phyloP scores from a whole-genome alignment of 2,888 invertebrate species.

The Ophion obscuratus region DNA sequence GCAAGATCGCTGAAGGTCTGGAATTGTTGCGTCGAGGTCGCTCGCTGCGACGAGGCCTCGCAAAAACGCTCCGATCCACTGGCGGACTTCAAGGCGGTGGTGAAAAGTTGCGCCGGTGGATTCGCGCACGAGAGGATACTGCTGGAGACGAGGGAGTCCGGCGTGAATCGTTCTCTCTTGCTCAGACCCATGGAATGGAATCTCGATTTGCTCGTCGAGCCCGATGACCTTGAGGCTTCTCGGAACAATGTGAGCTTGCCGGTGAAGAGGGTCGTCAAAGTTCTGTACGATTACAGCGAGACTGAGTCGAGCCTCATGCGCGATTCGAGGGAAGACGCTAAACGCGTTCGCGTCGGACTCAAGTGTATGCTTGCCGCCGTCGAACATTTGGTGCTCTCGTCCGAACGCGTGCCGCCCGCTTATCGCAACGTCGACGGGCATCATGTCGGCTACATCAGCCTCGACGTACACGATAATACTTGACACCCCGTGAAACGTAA shows the following conservation, averaged over 20 bases:
- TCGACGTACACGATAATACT: conserved; percentile 58
- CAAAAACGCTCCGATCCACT: conserved; percentile 71
- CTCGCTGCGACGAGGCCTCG: conserved; percentile 55
- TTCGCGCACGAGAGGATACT: conserved; percentile 76
- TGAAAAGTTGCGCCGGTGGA: conserved; percentile 74
- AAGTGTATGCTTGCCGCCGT: conserved; percentile 78
- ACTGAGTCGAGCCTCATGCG: conserved; percentile 57
- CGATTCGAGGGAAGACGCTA: conserved; percentile 70
- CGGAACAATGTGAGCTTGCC: conserved; percentile 69
- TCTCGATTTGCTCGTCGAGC: conserved; percentile 76
- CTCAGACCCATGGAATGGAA: conserved; percentile 80
- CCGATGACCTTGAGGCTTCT: conserved; percentile 49
- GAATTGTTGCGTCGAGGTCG: conserved; percentile 78
- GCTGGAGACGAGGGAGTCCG: conserved; percentile 74
- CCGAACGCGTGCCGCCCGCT: conserved; percentile 78
- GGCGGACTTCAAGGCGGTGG: conserved; percentile 77
- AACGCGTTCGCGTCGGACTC: conserved; percentile 76
- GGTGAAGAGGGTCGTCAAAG: conserved; percentile 75
- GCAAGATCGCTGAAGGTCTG: conserved; percentile 77
- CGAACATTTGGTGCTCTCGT: conserved; percentile 77
- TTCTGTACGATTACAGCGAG: conserved; percentile 79
- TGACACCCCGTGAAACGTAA: conserved; percentile 5
- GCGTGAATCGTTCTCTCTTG: conserved; percentile 73
- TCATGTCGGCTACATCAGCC: conserved; percentile 78
- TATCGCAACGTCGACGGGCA: conserved; percentile 76